These are phyloP conservation scores for Anthonomus grandis DNA, from an alignment of 1,140 invertebrate genomes.

Conservation along the genomic window DNA sequence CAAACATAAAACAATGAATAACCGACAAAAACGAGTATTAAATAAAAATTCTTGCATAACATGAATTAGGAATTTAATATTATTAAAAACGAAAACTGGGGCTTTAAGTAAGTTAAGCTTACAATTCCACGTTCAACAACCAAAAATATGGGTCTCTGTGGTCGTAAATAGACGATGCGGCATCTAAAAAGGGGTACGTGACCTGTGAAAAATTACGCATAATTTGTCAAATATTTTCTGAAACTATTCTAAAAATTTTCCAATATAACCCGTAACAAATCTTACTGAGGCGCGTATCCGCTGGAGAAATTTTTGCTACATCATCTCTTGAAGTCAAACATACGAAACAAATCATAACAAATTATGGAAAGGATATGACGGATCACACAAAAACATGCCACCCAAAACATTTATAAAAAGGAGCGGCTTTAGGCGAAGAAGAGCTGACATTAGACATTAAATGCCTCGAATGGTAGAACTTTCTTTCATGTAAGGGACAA, in stretches of 20 bases:
- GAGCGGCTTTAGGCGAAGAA: background rate
- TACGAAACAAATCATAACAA: background rate
- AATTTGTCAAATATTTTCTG: too few species aligned
- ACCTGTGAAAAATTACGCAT: too few species aligned
- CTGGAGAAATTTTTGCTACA: background rate
- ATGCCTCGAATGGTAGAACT: background rate
- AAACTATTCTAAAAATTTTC: background rate
- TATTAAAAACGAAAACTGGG: too few species aligned
- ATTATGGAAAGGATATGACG: background rate
- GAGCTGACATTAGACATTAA: background rate
- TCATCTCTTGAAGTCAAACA: background rate
- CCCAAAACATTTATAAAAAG: background rate
- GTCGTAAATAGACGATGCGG: too few species aligned
- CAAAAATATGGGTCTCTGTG: too few species aligned
- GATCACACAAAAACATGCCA: background rate
- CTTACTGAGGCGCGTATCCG: background rate
- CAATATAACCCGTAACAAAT: background rate
- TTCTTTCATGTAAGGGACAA: slow-evolving; percentile 5
- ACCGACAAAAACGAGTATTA: too few species aligned
- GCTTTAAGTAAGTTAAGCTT: too few species aligned
- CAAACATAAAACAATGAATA: too few species aligned
- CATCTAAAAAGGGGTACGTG: too few species aligned
- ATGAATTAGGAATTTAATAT: too few species aligned
- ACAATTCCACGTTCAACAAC: too few species aligned
- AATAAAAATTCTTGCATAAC: too few species aligned